Evolutionary conservation across 2,888 invertebrate genomes (phyloP), one percentile per base, ranked within the genome.

Genomic region (Acleris laterana): DNA sequence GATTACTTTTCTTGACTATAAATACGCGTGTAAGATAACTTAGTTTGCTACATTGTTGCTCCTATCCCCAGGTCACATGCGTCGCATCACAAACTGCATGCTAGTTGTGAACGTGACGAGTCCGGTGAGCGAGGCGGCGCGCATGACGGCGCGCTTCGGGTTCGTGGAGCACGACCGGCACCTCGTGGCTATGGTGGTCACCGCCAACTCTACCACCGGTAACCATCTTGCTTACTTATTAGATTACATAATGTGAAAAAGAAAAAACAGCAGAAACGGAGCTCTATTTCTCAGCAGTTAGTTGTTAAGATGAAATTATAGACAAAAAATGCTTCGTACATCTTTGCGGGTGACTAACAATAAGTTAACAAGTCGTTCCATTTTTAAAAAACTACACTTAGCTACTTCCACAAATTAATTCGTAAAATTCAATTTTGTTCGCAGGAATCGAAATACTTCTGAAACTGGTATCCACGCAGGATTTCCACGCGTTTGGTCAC

Each of bases 401-500:
- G n/a, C n/a, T n/a, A n/a, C n/a, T n/a, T n/a, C n/a, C n/a, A n/a
- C n/a, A n/a, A n/a, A n/a, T n/a, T n/a, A n/a, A n/a, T n/a, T n/a
- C n/a, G n/a, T n/a, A 11, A 60, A 50, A 16, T 28, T 4, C n/a
- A 28, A 5, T 53, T 5, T 53, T 13, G 22, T 51, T 51, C 5
- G 64, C 95, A 69, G 97, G 97, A 57, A 76, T 93, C 28, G 97
- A 97, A 84, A 85, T 95, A 0, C 85, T 96, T 0, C 93, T 95
- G 11, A 94, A 95, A 66, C 79, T 97, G 42, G 84, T 93, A 20
- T 94, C 95, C 7, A 78, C 95, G 9, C 93, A 95, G 72, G 94
- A 96, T 74, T 97, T 97, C 82, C 95, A 97, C 83, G 85, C 96
- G 0, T 96, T 95, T 74, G 93, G 97, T 0, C 95, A 95, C 74